Evolutionary conservation across 2,888 invertebrate genomes (phyloP).

Genomic region (Digitonthophagus gazella): DNA sequence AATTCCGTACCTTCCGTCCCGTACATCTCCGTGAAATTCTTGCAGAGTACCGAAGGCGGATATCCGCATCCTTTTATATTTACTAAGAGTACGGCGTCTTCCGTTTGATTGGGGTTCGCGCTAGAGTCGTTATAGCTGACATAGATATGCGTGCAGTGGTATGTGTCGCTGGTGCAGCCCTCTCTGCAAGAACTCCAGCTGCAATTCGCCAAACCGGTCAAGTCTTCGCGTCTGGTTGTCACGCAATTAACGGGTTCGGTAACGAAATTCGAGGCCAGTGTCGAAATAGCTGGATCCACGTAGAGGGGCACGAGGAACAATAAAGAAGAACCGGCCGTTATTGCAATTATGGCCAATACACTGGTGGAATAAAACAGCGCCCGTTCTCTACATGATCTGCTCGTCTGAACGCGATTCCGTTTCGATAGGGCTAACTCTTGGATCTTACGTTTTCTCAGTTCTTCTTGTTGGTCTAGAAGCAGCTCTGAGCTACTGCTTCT

Average conservation of each 20-base stretch:
- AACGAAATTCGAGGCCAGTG: slow-evolving; percentile 72
- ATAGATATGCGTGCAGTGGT: slow-evolving; percentile 65
- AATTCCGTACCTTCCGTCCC: slow-evolving; percentile 67
- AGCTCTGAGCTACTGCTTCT: slow-evolving; percentile 76
- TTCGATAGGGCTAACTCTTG: slow-evolving; percentile 56
- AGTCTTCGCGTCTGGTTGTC: slow-evolving; percentile 68
- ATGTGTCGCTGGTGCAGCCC: slow-evolving; percentile 68
- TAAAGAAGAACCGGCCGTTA: slow-evolving; percentile 69
- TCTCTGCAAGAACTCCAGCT: slow-evolving; percentile 73
- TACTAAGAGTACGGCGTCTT: slow-evolving; percentile 64
- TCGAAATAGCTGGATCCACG: slow-evolving; percentile 66
- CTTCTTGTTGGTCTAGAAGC: slow-evolving; percentile 73
- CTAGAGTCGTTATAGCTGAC: slow-evolving; percentile 54
- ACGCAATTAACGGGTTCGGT: slow-evolving; percentile 71
- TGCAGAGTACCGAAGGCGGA: slow-evolving; percentile 74
- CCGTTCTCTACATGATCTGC: slow-evolving; percentile 64
- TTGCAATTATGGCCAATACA: slow-evolving; percentile 67
- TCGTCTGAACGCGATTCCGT: slow-evolving; percentile 50
- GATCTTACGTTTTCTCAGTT: slow-evolving; percentile 63
- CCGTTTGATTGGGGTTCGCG: slow-evolving; percentile 46
- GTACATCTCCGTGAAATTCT: slow-evolving; percentile 69
- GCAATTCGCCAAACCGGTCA: slow-evolving; percentile 73
- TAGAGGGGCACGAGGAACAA: slow-evolving; percentile 72
- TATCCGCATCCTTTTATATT: slow-evolving; percentile 85
- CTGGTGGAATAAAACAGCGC: slow-evolving; percentile 70